A percentile compares a stretch with the other conserved stretches of the same genome.
phyloP scores from a whole-genome alignment of 2,797 vertebrate species.

The Brachyalestes nurse region DNA sequence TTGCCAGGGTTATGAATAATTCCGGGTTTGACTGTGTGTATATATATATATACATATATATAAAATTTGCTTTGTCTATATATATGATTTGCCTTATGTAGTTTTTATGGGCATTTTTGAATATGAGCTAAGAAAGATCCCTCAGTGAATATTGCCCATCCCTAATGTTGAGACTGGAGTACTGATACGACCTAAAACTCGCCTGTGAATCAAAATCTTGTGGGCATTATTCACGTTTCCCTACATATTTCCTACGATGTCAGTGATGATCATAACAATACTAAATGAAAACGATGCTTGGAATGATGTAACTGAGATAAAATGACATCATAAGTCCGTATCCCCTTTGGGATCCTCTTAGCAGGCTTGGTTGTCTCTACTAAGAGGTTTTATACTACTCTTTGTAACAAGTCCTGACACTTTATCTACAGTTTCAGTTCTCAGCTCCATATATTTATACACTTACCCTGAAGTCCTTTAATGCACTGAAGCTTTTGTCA shows the following conservation, averaged over 20 bases:
- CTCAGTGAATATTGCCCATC: not conserved
- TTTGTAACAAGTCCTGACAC: not conserved
- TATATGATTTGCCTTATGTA: no score
- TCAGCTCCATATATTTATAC: not conserved
- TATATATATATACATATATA: no score
- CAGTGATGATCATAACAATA: not conserved
- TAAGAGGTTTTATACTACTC: conserved; percentile 14
- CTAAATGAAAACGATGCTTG: conserved; percentile 9
- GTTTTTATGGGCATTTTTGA: no score
- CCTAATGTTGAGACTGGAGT: not conserved
- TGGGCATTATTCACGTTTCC: not conserved
- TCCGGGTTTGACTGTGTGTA: no score
- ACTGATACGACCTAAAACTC: not conserved
- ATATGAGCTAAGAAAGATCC: no score
- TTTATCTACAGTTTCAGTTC: conserved; percentile 6
- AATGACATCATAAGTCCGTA: not conserved
- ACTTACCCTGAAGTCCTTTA: not conserved
- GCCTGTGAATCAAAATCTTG: not conserved
- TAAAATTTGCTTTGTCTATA: no score
- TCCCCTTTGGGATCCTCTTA: not conserved
- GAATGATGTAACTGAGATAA: conserved; percentile 17
- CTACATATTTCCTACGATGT: not conserved
- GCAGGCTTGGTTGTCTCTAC: conserved; percentile 9
- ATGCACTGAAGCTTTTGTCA: conserved; percentile 3
- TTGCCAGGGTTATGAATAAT: no score